Evolutionary conservation across 1,140 invertebrate genomes (phyloP), one percentile per base, ranked within the genome.

Genomic region (Aphelinus certus): DNA sequence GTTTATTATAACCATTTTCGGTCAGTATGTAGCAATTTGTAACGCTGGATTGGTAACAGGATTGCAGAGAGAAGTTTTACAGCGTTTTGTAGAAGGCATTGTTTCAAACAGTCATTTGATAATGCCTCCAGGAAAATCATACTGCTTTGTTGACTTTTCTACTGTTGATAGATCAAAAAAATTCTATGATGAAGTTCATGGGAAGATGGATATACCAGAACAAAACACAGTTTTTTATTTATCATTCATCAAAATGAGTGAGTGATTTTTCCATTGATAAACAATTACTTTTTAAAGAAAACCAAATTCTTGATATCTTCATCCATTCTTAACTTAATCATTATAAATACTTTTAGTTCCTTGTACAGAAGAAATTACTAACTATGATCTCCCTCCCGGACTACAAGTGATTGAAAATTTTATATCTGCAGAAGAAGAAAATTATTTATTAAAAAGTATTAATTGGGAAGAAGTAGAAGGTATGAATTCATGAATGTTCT

Each of bases 1-100:
- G 48, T 71, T 57, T 48, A 55, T 7, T n/a, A 7, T 48, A 55
- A 60, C 49, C 71, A 10, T 57, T 4, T 68, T 71, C 51, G 86
- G 85, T 49, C 75, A 92, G 91, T 86, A 86, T 78, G 7, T 93
- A 53, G 88, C 91, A 77, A 88, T 95, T 26, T 92, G 92, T 76
- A 96, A 96, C 89, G 92, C 91, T 10, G 95, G 95, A 43, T 86
- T 95, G 48, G 91, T 91, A 7, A 94, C 92, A 83, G 93, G 93
- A 65, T 86, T 94, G 43, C 88, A 90, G 7, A 89, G 91, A 80
- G 91, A 93, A 83, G 85, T 87, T 47, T 78, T 96, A 1, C 81
- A 92, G 5, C 79, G 88, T 51, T 90, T 75, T 90, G 90, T 81
- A 70, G 76, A 76, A 76, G 81, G 81, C 88, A 86, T 89, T 91